These are phyloP conservation scores for Turdus rufiventris DNA, from an alignment of 2,113 vertebrate species.

Conservation along the genomic window DNA sequence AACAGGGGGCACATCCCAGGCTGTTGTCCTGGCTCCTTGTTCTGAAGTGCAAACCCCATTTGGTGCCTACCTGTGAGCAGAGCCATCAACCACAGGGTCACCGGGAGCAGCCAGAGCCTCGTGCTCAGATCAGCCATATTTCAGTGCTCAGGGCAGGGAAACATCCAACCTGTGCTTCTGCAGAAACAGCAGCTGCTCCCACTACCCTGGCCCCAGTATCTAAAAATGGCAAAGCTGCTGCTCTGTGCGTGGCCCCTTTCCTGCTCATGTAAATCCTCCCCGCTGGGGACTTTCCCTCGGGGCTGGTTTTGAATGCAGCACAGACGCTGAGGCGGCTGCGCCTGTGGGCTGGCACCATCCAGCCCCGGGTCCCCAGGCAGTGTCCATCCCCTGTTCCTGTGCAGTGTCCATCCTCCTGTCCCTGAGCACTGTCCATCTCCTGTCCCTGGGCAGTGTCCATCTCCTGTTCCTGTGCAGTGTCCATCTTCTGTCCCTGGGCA, in stretches of 20 bases:
- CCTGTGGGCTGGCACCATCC: neutral
- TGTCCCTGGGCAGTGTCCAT: neutral
- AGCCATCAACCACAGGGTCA: neutral
- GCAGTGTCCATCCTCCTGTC: neutral
- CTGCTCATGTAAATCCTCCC: conserved; percentile 61
- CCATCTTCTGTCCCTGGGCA: too few relatives aligned
- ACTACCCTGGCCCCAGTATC: neutral
- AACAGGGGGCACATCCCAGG: rapidly evolving
- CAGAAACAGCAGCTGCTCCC: neutral
- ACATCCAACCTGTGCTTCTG: neutral
- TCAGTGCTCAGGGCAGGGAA: neutral
- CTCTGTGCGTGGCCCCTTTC: neutral
- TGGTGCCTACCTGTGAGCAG: conserved; percentile 26
- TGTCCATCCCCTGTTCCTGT: too few relatives aligned
- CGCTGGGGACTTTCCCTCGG: neutral
- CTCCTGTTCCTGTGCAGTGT: neutral
- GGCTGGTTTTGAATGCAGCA: neutral
- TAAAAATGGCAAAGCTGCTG: conserved; percentile 8
- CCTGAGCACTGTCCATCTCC: neutral
- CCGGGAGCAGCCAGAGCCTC: neutral
- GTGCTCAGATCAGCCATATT: neutral
- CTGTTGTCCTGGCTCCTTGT: neutral
- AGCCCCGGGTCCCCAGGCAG: neutral
- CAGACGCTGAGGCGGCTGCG: neutral
- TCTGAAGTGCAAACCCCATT: rapidly evolving